Evolutionary conservation across 2,113 vertebrate species (phyloP).

Genomic region (Cochlearius cochlearius): DNA sequence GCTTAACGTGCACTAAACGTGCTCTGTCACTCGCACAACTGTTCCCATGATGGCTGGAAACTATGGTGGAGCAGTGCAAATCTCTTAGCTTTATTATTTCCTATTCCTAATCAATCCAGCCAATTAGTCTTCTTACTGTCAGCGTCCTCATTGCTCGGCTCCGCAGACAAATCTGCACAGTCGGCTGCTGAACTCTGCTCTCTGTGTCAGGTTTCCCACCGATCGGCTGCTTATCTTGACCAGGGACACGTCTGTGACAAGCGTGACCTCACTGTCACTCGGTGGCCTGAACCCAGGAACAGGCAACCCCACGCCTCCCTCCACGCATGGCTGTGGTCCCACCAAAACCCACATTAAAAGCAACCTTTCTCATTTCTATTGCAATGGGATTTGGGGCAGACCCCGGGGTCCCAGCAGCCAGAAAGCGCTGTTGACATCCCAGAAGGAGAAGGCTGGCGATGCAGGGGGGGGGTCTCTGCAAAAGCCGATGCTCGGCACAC

Average conservation of each 20-base stretch:
- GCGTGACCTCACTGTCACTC: background rate
- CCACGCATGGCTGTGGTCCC: background rate
- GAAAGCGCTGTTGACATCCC: fast-evolving
- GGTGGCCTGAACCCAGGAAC: background rate
- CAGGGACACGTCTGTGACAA: background rate
- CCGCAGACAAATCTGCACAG: background rate
- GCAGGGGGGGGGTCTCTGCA: fast-evolving
- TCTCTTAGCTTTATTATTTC: background rate
- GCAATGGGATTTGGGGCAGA: background rate
- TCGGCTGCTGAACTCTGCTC: background rate
- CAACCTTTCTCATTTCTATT: background rate
- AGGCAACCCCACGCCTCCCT: background rate
- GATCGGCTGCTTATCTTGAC: background rate
- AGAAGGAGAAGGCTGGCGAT: background rate
- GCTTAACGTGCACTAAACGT: background rate
- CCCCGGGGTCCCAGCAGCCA: background rate
- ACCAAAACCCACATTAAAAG: background rate
- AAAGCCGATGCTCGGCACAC: background rate
- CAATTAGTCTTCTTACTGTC: background rate
- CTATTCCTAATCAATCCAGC: background rate
- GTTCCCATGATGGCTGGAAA: background rate
- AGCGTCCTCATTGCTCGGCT: background rate
- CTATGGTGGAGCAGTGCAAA: background rate
- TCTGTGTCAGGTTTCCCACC: fast-evolving
- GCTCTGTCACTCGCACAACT: background rate